phyloP scores from a whole-genome alignment of 2,797 vertebrate genomes.

The Mormyrops attenuatus region DNA sequence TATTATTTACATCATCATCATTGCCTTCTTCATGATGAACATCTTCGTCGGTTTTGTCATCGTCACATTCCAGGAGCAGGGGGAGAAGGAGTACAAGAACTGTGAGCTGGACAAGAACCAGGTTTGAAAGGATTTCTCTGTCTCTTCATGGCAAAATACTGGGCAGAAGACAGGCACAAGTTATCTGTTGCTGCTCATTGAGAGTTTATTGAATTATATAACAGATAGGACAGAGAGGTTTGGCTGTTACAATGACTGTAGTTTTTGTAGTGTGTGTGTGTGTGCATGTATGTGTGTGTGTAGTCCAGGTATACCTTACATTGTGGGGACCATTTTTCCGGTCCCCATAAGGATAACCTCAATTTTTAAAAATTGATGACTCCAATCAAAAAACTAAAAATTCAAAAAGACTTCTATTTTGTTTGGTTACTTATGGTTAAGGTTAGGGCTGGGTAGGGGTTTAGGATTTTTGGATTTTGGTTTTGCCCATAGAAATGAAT shows the following conservation, averaged over 20 bases:
- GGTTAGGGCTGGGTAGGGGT: too few relatives aligned
- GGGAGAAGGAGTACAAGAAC: constrained; percentile 99
- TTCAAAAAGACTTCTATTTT: too few relatives aligned
- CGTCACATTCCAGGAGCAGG: constrained; percentile 98
- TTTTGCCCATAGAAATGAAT: too few relatives aligned
- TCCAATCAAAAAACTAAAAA: too few relatives aligned
- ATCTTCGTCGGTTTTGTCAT: constrained; percentile 99
- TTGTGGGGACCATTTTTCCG: too few relatives aligned
- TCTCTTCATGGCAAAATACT: background rate
- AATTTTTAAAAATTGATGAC: too few relatives aligned
- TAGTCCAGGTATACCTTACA: too few relatives aligned
- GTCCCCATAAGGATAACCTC: too few relatives aligned
- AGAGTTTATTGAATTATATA: background rate
- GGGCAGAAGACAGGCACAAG: background rate
- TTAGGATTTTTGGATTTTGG: too few relatives aligned
- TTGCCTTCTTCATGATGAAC: constrained; percentile 99
- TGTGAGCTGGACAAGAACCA: constrained; percentile 99
- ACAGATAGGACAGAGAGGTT: background rate
- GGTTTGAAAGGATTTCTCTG: constrained; percentile 61
- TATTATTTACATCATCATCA: constrained; percentile 99
- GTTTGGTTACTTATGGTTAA: too few relatives aligned
- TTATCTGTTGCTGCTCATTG: background rate
- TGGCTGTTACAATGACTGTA: background rate
- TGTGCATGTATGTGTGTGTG: too few relatives aligned
- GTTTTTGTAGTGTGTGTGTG: background rate